Conservation (phyloP, 2,113 vertebrate genomes). For the Oxyruncus cristatus region DNA sequence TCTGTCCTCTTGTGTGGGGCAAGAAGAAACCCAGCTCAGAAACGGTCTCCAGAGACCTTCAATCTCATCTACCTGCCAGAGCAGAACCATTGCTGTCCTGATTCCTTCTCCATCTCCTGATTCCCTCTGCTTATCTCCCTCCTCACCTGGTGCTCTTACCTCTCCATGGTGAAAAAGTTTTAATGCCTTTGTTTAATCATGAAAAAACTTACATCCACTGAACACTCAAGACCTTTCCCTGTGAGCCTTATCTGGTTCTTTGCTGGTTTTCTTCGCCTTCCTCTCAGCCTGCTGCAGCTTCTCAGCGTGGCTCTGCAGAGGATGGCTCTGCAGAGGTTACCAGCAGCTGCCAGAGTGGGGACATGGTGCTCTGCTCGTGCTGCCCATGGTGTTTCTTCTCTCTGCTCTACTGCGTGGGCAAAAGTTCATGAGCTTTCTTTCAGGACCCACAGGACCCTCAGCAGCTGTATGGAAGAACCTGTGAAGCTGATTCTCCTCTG, state of each 20-base stretch:
- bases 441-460: not conserved
- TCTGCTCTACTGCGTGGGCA: fast-evolving
- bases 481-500: not conserved
- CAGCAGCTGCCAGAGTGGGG: not conserved
- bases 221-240: not conserved
- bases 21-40: not conserved
- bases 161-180: not conserved
- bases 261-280: not conserved
- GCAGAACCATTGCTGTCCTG: not conserved
- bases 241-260: not conserved
- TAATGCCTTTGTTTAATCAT: not conserved
- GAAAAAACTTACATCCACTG: not conserved
- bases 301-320: not conserved
- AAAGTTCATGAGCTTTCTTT: not conserved
- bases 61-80: not conserved
- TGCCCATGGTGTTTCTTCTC: not conserved
- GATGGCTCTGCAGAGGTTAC: not conserved
- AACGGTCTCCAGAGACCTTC: not conserved
- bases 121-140: not conserved
- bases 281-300: not conserved
- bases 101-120: not conserved
- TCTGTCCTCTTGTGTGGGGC: fast-evolving
- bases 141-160: not conserved
- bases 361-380: fast-evolving
- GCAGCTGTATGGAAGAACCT: not conserved